Conservation (phyloP, 2,888 invertebrate genomes). For the Prosapia bicincta region DNA sequence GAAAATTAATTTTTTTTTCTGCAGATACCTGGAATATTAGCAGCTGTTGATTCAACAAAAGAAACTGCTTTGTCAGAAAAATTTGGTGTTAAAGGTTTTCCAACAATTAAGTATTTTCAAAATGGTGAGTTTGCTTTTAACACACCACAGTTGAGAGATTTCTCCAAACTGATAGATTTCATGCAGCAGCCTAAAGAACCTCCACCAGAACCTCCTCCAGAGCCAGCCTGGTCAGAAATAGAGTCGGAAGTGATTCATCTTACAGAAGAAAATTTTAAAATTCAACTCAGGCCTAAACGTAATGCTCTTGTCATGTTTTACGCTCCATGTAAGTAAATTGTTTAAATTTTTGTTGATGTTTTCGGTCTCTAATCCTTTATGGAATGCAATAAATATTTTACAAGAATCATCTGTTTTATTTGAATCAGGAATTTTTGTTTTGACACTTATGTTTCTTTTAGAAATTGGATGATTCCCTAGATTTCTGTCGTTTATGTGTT, state of each 20-base stretch:
- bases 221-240: conserved; percentile 77
- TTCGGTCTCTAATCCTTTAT: no score
- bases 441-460: no score
- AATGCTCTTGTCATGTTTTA: conserved; percentile 89
- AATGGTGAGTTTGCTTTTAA: conserved; percentile 77
- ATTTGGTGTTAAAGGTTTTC: conserved; percentile 73
- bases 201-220: conserved; percentile 77
- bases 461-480: no score
- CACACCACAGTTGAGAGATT: conserved; percentile 67
- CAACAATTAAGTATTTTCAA: conserved; percentile 73
- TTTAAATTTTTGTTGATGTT: not conserved
- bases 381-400: no score
- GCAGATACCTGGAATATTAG: conserved; percentile 67
- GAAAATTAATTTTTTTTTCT: not conserved
- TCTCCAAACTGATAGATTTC: conserved; percentile 73
- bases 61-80: conserved; percentile 63
- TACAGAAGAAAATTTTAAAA: conserved; percentile 65
- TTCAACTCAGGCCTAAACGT: conserved; percentile 76
- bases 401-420: no score
- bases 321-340: conserved; percentile 78
- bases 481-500: no score
- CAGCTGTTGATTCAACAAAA: conserved; percentile 83
- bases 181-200: conserved; percentile 80
- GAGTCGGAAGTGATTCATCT: conserved; percentile 74
- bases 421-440: no score